Evolutionary conservation across 2,797 vertebrate species (phyloP).

Genomic region (Xerus rutilus): DNA sequence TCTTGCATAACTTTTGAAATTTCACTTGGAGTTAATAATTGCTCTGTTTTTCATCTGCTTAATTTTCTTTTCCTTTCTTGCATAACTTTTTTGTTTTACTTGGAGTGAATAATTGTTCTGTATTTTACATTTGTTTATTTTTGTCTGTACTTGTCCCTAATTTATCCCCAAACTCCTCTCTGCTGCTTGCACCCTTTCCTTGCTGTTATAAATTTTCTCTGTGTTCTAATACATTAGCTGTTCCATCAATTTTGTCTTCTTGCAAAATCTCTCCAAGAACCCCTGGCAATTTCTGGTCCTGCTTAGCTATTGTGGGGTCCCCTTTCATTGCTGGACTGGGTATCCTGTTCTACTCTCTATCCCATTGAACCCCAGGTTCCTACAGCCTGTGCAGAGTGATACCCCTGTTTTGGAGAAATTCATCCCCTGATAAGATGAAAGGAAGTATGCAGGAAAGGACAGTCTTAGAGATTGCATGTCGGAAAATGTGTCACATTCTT

Average conservation of each 20-base stretch:
- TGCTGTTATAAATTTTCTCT: neutral
- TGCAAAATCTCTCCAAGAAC: neutral
- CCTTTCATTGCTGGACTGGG: neutral
- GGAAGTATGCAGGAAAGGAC: neutral
- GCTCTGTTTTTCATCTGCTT: constrained; percentile 37
- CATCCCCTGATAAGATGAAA: neutral
- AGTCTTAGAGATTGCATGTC: neutral
- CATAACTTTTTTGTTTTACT: neutral
- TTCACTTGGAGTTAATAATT: constrained; percentile 40
- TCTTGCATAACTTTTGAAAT: neutral
- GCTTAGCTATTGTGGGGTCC: neutral
- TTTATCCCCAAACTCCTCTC: neutral
- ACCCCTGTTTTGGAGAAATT: neutral
- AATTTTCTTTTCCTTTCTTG: constrained; percentile 28
- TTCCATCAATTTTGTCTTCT: neutral
- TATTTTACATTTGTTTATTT: neutral
- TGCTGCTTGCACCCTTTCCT: neutral
- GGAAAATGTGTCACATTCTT: neutral
- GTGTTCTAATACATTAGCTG: neutral
- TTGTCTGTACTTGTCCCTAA: neutral
- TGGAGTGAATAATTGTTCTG: neutral
- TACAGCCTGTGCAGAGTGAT: neutral
- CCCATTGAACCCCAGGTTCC: neutral
- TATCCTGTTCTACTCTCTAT: neutral
- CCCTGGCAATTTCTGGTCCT: too few species aligned